These are phyloP conservation scores for Meles meles DNA, from an alignment of 2,113 vertebrate species.

Conservation along the genomic window DNA sequence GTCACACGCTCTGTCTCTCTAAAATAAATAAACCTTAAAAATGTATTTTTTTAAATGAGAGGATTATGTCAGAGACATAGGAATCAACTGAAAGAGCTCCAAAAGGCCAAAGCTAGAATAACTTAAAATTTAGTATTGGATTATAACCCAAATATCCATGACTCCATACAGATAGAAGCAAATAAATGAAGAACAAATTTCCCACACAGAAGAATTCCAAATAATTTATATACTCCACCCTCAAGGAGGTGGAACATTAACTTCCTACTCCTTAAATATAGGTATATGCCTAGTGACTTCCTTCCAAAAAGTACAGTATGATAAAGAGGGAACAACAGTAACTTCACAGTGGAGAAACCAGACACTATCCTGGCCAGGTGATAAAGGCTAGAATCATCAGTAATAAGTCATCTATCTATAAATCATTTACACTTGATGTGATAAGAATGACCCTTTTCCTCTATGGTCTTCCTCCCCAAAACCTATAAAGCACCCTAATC, in stretches of 20 bases:
- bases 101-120: neutral
- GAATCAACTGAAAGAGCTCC: neutral
- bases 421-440: neutral
- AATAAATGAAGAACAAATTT: neutral
- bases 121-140: neutral
- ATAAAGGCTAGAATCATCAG: neutral
- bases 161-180: neutral
- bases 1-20: neutral
- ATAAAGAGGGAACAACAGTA: neutral
- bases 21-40: neutral
- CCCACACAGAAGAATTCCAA: neutral
- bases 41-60: neutral
- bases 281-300: neutral
- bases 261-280: neutral
- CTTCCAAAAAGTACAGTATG: neutral
- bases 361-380: neutral
- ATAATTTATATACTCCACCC: neutral
- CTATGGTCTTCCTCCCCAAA: neutral
- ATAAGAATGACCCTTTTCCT: neutral
- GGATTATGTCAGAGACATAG: neutral
- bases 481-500: neutral
- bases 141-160: neutral
- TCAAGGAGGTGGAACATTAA: neutral
- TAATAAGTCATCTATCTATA: neutral
- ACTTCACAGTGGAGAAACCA: neutral